Evolutionary conservation across 37 sponge, comb jelly and placozoan species (phyloP).

Genomic region (Chondrosia reniformis): DNA sequence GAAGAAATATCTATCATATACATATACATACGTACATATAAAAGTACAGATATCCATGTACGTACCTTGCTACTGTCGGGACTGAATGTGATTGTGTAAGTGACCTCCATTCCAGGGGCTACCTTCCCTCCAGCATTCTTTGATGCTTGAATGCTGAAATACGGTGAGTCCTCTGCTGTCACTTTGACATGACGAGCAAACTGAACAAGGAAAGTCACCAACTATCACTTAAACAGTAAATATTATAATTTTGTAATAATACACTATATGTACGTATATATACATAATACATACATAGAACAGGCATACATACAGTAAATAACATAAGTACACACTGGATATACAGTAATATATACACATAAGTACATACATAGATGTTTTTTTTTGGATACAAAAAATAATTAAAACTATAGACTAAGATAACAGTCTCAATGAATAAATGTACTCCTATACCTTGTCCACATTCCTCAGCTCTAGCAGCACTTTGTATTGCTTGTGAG

Average conservation of each 20-base stretch:
- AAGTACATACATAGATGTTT: background rate
- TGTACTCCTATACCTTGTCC: slow-evolving; percentile 61
- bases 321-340: background rate
- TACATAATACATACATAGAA: too few relatives aligned
- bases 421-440: background rate
- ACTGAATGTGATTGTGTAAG: slow-evolving; percentile 78
- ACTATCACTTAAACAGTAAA: too few relatives aligned
- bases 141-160: slow-evolving; percentile 72
- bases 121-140: slow-evolving; percentile 72
- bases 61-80: slow-evolving; percentile 81
- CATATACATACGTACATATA: background rate
- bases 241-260: too few relatives aligned
- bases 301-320: too few relatives aligned
- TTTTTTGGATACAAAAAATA: background rate
- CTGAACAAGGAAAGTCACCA: slow-evolving; percentile 40
- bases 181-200: slow-evolving; percentile 87
- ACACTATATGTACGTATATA: background rate
- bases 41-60: background rate
- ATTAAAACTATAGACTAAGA: background rate
- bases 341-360: background rate
- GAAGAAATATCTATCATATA: background rate
- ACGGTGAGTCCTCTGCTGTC: slow-evolving; percentile 84
- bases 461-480: slow-evolving; percentile 76
- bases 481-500: slow-evolving; percentile 69
- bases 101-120: slow-evolving; percentile 96